Evolutionary conservation across 2,797 vertebrate genomes (phyloP), one percentile per base, ranked within the genome.

Genomic region (Gymnocypris eckloni): DNA sequence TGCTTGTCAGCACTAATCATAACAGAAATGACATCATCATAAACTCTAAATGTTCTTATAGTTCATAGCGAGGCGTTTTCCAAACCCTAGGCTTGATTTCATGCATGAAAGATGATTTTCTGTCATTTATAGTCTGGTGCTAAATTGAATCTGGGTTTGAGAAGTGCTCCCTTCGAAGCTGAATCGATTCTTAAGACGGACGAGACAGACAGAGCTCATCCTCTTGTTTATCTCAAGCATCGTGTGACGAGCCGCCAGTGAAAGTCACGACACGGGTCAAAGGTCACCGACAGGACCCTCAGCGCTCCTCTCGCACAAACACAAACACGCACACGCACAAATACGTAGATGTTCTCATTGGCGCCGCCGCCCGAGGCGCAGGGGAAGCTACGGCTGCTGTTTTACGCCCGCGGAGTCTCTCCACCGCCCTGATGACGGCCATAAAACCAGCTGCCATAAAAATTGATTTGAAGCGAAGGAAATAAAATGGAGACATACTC

Each of bases 391-490:
- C 77, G 79, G 89, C 33, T 79, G 82, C 84, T 84, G 85, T 86
- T 86, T 88, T 84, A 82, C 85, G 78, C 89, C 87, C 64, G 89
- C 88, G 85, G 33, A 77, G 87, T 84, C 88, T 90, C 88, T 85
- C 71, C 86, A 78, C 83, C 81, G 77, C 83, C 78, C 83, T 89
- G 90, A 91, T 89, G 90, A 91, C 83, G 70, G 83, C 88, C 86
- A 90, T 91, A 91, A 91, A 91, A 90, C 87, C 89, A 88, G 83
- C 88, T 89, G 82, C 91, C 91, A 90, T 90, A 91, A 91, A 91
- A 90, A 91, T 90, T 90, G 91, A 91, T 91, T 90, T 91, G 91
- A 91, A 89, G 88, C 83, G 84, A 90, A 90, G 89, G 90, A 90
- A 88, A 86, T 86, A 88, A 90, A 90, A 91, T 90, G 90, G 90